phyloP scores from a whole-genome alignment of 2,797 vertebrate species.

The Triplophysa yarkandensis region DNA sequence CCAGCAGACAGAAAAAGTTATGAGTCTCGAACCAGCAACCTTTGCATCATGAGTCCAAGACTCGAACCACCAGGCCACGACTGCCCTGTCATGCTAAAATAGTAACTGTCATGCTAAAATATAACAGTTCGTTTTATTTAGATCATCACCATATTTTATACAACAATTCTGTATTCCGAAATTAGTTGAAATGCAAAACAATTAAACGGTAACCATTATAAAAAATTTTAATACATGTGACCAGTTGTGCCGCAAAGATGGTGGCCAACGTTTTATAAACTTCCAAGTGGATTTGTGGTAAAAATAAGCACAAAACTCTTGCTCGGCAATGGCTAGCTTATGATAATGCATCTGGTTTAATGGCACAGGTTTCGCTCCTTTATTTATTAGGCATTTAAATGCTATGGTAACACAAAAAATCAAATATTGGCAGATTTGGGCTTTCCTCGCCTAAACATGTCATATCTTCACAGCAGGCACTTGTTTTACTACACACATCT shows the following conservation, averaged over 20 bases:
- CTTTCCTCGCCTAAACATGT: neutral
- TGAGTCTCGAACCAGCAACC: no score
- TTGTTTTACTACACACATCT: neutral
- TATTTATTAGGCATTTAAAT: neutral
- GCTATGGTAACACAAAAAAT: neutral
- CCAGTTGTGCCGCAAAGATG: no score
- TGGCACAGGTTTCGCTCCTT: neutral
- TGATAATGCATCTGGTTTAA: neutral
- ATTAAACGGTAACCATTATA: no score
- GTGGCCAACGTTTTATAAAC: no score
- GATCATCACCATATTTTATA: no score
- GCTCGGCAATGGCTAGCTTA: neutral
- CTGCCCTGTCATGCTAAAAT: no score
- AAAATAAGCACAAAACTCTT: no score
- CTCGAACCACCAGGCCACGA: no score
- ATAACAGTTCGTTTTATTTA: neutral
- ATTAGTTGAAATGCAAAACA: neutral
- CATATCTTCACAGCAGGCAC: neutral
- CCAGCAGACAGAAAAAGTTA: conserved; percentile 11
- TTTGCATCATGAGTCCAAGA: no score
- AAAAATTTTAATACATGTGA: no score
- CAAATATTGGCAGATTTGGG: neutral
- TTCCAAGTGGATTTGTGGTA: no score
- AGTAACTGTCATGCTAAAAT: conserved; percentile 17
- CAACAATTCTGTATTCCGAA: no score